Conservation (phyloP, 2,888 invertebrate genomes). For the Hydraecia micacea region DNA sequence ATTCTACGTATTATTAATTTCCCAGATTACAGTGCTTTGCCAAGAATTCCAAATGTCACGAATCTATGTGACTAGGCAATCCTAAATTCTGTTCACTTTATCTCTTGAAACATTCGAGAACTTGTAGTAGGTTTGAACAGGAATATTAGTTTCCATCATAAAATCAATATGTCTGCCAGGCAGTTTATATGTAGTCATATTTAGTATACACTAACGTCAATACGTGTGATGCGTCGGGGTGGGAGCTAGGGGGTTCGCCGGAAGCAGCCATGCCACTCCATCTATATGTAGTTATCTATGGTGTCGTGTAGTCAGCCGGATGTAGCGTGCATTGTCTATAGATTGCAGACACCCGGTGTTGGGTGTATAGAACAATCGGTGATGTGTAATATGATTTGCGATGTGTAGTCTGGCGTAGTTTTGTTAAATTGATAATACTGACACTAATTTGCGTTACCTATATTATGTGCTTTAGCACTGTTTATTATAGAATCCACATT, state of each 20-base stretch:
- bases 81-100: neutral
- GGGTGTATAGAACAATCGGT: constrained; percentile 21
- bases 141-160: neutral
- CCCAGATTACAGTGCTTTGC: neutral
- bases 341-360: constrained; percentile 40
- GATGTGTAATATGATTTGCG: constrained; percentile 40
- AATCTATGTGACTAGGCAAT: constrained; percentile 3
- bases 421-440: constrained; percentile 3
- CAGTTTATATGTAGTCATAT: constrained; percentile 11
- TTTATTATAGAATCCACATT: neutral
- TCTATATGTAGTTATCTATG: constrained; percentile 44
- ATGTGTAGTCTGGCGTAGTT: constrained; percentile 29
- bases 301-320: constrained; percentile 50
- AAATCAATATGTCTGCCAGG: constrained; percentile 33
- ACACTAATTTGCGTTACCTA: neutral
- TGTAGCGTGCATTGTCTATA: constrained; percentile 53
- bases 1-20: constrained; percentile 2
- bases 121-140: neutral
- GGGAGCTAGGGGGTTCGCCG: constrained; percentile 47
- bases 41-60: neutral
- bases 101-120: neutral
- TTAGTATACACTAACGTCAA: constrained; percentile 17
- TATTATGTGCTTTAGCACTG: neutral
- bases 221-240: constrained; percentile 29
- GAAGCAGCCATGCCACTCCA: constrained; percentile 49